phyloP scores from a whole-genome alignment of 2,113 vertebrate species.

The Agelaius phoeniceus region DNA sequence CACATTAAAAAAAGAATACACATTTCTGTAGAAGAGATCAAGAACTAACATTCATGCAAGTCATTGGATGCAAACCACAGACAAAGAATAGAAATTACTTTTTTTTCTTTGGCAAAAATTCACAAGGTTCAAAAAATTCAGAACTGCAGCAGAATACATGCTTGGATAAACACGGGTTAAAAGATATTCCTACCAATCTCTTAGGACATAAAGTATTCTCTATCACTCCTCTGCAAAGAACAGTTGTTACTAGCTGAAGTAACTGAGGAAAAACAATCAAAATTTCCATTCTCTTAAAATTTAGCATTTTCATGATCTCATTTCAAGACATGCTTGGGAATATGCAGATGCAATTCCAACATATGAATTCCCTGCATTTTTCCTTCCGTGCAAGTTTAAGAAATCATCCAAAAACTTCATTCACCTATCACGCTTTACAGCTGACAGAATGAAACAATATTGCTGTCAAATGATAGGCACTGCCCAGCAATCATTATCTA shows the following conservation, averaged over 20 bases:
- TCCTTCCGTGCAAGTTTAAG: not conserved
- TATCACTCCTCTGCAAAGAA: not conserved
- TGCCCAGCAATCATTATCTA: not conserved
- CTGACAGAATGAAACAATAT: not conserved
- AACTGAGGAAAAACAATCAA: not conserved
- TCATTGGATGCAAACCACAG: not conserved
- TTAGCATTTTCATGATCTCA: not conserved
- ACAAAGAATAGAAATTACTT: not conserved
- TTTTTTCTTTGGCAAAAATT: not conserved
- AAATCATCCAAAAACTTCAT: not conserved
- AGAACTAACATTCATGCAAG: not conserved
- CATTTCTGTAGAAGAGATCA: not conserved
- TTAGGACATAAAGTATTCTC: not conserved
- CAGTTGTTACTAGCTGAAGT: not conserved
- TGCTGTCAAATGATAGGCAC: not conserved
- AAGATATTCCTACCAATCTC: not conserved
- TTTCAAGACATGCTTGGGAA: not conserved
- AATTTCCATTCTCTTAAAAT: not conserved
- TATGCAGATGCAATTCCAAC: not conserved
- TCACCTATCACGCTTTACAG: not conserved
- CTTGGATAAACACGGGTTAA: not conserved
- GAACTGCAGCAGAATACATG: not conserved
- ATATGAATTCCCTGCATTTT: not conserved
- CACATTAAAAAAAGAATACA: not conserved
- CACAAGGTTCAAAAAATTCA: not conserved